A percentile compares a stretch with the other conserved stretches of the same genome.
These are phyloP conservation scores for Drosophila repletoides DNA, from an alignment of 1,140 invertebrate species.

Conservation along the genomic window DNA sequence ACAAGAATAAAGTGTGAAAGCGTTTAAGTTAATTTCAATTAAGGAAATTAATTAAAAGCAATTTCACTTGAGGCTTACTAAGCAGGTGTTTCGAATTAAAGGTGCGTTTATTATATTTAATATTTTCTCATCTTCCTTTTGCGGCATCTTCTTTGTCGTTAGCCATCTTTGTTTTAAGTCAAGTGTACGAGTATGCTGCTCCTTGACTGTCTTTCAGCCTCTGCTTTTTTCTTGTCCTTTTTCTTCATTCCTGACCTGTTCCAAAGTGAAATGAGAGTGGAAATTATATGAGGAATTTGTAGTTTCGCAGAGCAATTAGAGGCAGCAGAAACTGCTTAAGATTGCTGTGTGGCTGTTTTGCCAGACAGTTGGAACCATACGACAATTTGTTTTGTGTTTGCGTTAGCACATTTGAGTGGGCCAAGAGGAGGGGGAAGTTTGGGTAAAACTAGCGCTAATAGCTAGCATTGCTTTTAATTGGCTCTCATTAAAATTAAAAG, in stretches of 20 bases:
- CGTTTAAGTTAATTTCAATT: constrained; percentile 1
- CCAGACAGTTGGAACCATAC: constrained; percentile 38
- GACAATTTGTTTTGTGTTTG: constrained; percentile 73
- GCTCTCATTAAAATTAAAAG: constrained; percentile 76
- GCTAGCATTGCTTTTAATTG: constrained; percentile 65
- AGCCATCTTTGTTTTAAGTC: constrained; percentile 29
- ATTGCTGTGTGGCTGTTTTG: constrained; percentile 10
- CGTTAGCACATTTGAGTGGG: constrained; percentile 53
- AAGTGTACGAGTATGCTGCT: constrained; percentile 9
- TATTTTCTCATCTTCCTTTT: not conserved
- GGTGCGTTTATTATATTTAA: not conserved
- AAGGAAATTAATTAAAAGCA: not conserved
- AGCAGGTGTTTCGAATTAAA: not conserved
- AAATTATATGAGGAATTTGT: constrained; percentile 50
- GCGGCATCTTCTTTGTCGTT: constrained; percentile 11
- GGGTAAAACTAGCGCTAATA: constrained; percentile 31
- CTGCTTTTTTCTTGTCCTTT: not conserved
- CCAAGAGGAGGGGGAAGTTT: not conserved
- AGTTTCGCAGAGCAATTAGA: constrained; percentile 60
- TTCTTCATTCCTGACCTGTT: not conserved
- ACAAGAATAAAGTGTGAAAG: not conserved
- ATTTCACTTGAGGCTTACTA: not conserved
- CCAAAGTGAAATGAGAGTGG: constrained; percentile 7
- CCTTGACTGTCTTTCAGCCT: constrained; percentile 7
- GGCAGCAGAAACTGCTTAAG: constrained; percentile 52